phyloP scores from a whole-genome alignment of 2,888 invertebrate genomes.

The Acronicta psi region DNA sequence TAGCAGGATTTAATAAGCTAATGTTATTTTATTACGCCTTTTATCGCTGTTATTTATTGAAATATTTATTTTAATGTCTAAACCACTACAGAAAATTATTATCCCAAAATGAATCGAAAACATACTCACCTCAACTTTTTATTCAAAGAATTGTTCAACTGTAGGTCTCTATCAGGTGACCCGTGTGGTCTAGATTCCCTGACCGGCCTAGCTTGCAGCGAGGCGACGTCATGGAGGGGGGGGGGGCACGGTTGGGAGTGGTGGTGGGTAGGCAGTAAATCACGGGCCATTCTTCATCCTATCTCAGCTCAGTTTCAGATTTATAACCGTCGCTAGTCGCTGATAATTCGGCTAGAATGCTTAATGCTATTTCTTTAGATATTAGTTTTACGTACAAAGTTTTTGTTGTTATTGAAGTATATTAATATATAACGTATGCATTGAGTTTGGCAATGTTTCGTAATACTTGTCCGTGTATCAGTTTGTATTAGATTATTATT shows the following conservation, averaged over 20 bases:
- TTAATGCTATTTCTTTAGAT: conserved; percentile 30
- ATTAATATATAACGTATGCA: no score
- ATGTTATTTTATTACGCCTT: no score
- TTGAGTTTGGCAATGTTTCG: no score
- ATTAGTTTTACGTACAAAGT: conserved; percentile 16
- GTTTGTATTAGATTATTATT: no score
- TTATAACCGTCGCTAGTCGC: conserved; percentile 46
- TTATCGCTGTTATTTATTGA: no score
- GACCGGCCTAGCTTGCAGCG: conserved; percentile 38
- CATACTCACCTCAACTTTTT: background rate
- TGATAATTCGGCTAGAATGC: conserved; percentile 35
- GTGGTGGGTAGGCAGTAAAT: conserved; percentile 40
- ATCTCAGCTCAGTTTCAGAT: conserved; percentile 54
- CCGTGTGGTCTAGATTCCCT: conserved; percentile 45
- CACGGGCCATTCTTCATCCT: conserved; percentile 56
- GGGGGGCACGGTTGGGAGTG: conserved; percentile 13
- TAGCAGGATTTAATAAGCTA: no score
- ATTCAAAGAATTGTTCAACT: conserved; percentile 4
- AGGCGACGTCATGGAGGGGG: conserved; percentile 21
- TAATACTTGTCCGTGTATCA: no score
- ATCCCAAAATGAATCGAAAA: conserved; percentile 5
- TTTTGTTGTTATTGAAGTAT: background rate
- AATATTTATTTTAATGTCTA: no score
- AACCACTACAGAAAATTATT: background rate
- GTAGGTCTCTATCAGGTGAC: conserved; percentile 42